A percentile compares a stretch with the other conserved stretches of the same genome.
These are phyloP conservation scores for Falcunculus frontatus DNA, from an alignment of 2,113 vertebrate species.

Conservation along the genomic window DNA sequence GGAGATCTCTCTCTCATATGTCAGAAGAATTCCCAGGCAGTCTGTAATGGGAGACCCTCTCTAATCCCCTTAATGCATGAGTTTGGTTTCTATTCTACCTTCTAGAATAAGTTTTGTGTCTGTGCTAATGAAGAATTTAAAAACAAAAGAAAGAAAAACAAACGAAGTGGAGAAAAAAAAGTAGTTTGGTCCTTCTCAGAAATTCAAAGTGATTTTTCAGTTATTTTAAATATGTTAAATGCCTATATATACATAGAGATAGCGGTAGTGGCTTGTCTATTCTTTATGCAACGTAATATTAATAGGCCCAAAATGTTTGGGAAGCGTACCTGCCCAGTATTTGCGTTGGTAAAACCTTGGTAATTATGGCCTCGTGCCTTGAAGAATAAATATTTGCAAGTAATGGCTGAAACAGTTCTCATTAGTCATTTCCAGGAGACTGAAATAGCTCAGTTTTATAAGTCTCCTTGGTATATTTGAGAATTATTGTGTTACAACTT, in stretches of 20 bases:
- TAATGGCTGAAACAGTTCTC: background rate
- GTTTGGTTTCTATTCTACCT: background rate
- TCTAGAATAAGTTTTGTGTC: background rate
- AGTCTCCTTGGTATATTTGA: background rate
- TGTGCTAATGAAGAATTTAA: background rate
- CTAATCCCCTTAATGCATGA: background rate
- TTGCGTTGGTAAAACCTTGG: background rate
- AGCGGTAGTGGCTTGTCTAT: background rate
- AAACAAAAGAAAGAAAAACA: background rate
- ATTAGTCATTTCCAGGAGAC: constrained; percentile 8
- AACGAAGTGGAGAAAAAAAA: background rate
- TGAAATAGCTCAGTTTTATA: background rate
- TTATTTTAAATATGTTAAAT: background rate
- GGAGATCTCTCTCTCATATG: background rate
- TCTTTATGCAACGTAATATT: background rate
- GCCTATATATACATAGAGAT: background rate
- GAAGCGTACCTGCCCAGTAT: background rate
- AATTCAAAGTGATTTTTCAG: background rate
- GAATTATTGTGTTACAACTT: background rate
- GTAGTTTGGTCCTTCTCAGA: background rate
- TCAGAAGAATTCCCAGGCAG: background rate
- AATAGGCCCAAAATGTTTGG: background rate
- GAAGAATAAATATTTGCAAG: background rate
- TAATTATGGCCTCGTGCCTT: background rate
- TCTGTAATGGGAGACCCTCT: background rate